phyloP scores from a whole-genome alignment of 92 coral and sea anemone genomes.

The Palythoa heliodiscus region DNA sequence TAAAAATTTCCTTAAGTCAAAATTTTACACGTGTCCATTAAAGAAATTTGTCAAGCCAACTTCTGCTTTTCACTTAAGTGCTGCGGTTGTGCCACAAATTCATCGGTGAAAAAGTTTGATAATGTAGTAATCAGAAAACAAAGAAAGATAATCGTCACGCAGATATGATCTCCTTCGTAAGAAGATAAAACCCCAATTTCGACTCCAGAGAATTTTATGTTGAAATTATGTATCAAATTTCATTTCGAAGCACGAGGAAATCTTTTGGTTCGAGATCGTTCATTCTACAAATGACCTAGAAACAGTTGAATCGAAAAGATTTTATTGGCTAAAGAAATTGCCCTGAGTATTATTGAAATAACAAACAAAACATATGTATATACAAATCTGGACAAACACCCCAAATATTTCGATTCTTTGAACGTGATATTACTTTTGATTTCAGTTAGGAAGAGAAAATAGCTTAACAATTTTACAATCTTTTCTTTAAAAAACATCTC shows the following conservation, averaged over 20 bases:
- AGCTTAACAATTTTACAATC: background rate
- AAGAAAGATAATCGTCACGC: background rate
- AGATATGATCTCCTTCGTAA: constrained; percentile 12
- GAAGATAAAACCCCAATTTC: background rate
- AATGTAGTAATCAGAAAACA: background rate
- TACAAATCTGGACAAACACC: background rate
- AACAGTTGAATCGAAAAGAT: background rate
- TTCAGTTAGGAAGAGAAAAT: background rate
- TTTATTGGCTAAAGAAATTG: background rate
- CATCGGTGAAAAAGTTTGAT: background rate
- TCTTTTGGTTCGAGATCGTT: no score
- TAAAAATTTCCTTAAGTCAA: no score
- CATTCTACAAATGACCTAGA: background rate
- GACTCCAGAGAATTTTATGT: background rate
- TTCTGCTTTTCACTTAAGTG: background rate
- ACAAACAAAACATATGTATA: constrained; percentile 18
- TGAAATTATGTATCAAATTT: constrained; percentile 4
- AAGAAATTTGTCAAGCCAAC: background rate
- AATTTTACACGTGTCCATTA: no score
- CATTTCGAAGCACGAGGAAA: constrained; percentile 14
- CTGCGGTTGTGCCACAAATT: background rate
- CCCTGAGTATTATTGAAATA: background rate
- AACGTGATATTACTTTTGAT: background rate
- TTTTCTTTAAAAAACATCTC: background rate
- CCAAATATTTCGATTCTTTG: background rate